phyloP scores from a whole-genome alignment of 2,113 vertebrate species.

The Alaudala cheleensis region DNA sequence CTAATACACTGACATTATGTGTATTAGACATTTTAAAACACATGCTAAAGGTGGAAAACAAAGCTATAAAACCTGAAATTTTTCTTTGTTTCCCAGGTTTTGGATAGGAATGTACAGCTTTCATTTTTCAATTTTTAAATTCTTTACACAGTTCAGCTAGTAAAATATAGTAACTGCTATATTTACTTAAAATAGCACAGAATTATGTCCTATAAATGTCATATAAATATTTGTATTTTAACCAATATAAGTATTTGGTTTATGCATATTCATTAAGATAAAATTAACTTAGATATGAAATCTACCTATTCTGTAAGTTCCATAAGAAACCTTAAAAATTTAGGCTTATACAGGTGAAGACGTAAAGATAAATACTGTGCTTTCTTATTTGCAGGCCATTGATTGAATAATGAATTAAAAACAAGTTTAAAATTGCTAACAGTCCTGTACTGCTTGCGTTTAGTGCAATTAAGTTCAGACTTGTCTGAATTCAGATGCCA shows the following conservation, averaged over 20 bases:
- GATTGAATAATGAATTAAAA: neutral
- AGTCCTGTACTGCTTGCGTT: neutral
- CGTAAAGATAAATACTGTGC: neutral
- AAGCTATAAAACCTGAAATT: neutral
- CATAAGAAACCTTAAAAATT: neutral
- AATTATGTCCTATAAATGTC: neutral
- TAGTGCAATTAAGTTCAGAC: neutral
- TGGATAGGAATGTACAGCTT: neutral
- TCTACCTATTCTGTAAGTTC: neutral
- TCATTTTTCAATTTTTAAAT: neutral
- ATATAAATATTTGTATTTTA: neutral
- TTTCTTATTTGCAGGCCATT: neutral
- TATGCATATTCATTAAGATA: neutral
- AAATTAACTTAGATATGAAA: neutral
- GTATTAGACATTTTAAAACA: neutral
- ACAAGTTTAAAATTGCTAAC: neutral
- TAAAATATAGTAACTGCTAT: neutral
- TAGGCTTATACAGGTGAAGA: neutral
- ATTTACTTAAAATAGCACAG: neutral
- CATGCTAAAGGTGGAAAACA: neutral
- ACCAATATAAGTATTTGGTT: neutral
- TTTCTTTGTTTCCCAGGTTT: neutral
- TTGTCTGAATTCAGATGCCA: neutral
- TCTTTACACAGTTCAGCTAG: neutral
- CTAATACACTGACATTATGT: neutral